Conservation (phyloP, 2,797 vertebrate genomes). For the Anguilla megastoma region DNA sequence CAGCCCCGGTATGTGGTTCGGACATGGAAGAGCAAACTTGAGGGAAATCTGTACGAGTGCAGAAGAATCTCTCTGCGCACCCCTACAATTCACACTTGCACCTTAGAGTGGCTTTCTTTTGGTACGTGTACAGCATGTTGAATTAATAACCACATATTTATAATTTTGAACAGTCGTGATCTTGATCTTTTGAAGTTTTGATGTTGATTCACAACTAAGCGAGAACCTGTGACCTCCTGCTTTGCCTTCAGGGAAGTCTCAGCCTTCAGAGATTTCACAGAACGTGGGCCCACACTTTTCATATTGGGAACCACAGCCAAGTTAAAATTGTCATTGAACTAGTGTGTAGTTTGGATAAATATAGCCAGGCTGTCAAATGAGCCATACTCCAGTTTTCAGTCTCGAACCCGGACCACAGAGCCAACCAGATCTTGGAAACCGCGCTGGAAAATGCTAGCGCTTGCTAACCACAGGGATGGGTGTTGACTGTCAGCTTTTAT, state of each 20-base stretch:
- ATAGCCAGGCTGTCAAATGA: constrained; percentile 31
- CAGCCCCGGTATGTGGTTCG: too few relatives aligned
- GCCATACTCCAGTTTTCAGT: constrained; percentile 9
- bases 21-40: too few relatives aligned
- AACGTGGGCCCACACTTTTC: neutral
- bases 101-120: too few relatives aligned
- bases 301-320: neutral
- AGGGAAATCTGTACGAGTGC: too few relatives aligned
- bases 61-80: too few relatives aligned
- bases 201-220: neutral
- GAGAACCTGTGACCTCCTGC: neutral
- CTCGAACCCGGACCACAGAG: constrained; percentile 15
- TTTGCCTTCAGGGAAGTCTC: neutral
- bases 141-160: neutral
- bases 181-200: neutral
- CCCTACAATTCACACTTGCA: too few relatives aligned
- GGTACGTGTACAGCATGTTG: neutral
- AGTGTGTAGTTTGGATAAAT: constrained; percentile 31
- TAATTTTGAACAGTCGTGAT: neutral
- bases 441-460: neutral
- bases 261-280: neutral
- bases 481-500: neutral
- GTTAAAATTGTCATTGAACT: constrained; percentile 33
- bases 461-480: neutral
- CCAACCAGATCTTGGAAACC: neutral